Evolutionary conservation across 2,888 invertebrate genomes (phyloP).

Genomic region (Podabrus alpinus): DNA sequence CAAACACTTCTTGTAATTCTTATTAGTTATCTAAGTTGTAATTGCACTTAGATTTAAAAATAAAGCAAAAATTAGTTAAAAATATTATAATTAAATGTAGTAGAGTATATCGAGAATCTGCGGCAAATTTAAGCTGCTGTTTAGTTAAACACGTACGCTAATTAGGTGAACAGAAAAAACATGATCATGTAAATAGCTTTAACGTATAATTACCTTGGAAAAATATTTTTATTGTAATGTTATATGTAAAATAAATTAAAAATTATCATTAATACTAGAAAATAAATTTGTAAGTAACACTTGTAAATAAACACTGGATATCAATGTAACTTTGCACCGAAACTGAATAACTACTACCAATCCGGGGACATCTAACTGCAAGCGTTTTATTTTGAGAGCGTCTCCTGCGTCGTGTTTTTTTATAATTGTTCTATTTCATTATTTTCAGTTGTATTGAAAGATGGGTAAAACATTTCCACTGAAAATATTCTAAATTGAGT

Average conservation of each 20-base stretch:
- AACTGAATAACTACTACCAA: slow-evolving; percentile 44
- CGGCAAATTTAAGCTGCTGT: background rate
- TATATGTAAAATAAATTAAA: background rate
- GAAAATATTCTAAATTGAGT: background rate
- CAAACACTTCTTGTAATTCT: slow-evolving; percentile 41
- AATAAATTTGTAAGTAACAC: background rate
- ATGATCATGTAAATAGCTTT: slow-evolving; percentile 17
- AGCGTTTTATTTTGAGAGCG: slow-evolving; percentile 56
- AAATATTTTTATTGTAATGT: background rate
- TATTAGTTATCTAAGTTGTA: slow-evolving; percentile 37
- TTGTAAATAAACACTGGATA: slow-evolving; percentile 19
- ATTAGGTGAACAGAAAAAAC: slow-evolving; percentile 20
- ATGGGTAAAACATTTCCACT: background rate
- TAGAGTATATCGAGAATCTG: background rate
- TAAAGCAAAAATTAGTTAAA: background rate
- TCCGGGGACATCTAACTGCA: slow-evolving; percentile 55
- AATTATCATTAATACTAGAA: background rate
- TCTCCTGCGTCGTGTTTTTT: slow-evolving; percentile 53
- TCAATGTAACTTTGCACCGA: slow-evolving; percentile 42
- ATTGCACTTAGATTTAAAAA: background rate
- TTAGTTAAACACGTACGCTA: slow-evolving; percentile 16
- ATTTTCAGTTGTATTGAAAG: slow-evolving; percentile 7
- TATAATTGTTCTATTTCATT: slow-evolving; percentile 42
- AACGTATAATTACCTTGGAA: slow-evolving; percentile 8
- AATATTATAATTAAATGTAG: background rate